Percentiles rank a stretch among this genome's conserved stretches.
phyloP scores from a whole-genome alignment of 2,888 invertebrate genomes.

The Invenusta paracnida region DNA sequence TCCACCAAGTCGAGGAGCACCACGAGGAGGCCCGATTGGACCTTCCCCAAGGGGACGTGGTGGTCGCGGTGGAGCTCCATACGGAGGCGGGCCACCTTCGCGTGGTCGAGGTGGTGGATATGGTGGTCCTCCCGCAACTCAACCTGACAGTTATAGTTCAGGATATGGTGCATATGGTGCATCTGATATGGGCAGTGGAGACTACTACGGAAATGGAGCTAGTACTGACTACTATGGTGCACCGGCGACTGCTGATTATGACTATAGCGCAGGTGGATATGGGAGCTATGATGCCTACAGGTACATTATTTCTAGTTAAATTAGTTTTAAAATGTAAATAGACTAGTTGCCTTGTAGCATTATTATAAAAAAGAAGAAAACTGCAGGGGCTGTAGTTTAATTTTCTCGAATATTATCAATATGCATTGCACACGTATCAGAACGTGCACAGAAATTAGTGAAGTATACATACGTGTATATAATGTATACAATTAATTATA shows the following conservation, averaged over 20 bases:
- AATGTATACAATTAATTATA: too few relatives aligned
- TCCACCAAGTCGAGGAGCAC: background rate
- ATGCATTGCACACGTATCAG: too few relatives aligned
- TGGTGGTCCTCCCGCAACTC: background rate
- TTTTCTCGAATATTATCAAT: too few relatives aligned
- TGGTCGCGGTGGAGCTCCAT: background rate
- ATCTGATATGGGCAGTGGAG: background rate
- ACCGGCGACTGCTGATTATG: background rate
- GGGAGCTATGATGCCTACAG: background rate
- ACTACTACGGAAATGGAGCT: background rate
- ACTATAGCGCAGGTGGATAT: background rate
- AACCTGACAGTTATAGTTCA: background rate
- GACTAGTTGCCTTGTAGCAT: too few relatives aligned
- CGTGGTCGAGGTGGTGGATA: conserved; percentile 10
- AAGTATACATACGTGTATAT: too few relatives aligned
- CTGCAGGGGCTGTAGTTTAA: too few relatives aligned
- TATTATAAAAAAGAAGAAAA: too few relatives aligned
- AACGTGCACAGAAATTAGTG: too few relatives aligned
- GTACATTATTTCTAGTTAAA: too few relatives aligned
- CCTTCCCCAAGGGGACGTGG: background rate
- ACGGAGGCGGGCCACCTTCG: background rate
- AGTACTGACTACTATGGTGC: background rate
- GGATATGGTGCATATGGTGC: background rate
- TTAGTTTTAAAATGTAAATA: too few relatives aligned
- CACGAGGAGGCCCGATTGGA: background rate